Evolutionary conservation across 2,113 vertebrate genomes (phyloP), one percentile per base, ranked within the genome.

Genomic region (Phrynosoma platyrhinos): DNA sequence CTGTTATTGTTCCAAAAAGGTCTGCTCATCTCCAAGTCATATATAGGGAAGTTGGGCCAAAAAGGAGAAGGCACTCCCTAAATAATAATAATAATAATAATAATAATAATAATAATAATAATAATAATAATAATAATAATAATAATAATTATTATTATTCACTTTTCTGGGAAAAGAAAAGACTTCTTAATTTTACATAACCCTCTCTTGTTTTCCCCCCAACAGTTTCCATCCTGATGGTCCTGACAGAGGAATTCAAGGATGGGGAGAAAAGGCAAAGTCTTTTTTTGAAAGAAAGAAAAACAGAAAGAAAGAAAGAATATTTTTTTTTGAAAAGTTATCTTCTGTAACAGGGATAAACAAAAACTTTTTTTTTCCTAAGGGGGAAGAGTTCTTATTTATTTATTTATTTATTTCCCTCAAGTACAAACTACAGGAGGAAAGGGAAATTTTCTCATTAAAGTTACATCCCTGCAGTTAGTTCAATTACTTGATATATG

Each of bases 401-500:
- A 91, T 96, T 95, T 88, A 91, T 96, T 95, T 89, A 96, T 97
- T 96, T 97, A 97, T 97, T 90, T 79, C 12, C 58, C 12, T 4
- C 14, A 96, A 98, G 97, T 98, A 96, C 92, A 95, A 97, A 98
- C 97, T 97, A 96, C 96, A 97, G 97, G 97, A 96, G 97, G 96
- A 97, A 96, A 97, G 96, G 95, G 95, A 96, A 96, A 97, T 98
- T 98, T 98, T 98, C 98, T 99, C 98, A 99, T 99, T 99, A 99
- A 98, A 98, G 97, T 98, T 98, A 98, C 97, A 98, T 98, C 98
- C 98, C 98, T 95, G 97, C 97, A 99, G 98, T 99, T 98, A 98
- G 98, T 99, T 99, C 98, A 99, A 99, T 99, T 99, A 99, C 98
- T 99, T 98, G 98, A 98, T 98, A 98, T 98, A 98, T 98, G 98